Evolutionary conservation across 2,797 vertebrate species (phyloP), one percentile per base, ranked within the genome.

Genomic region (Xenopus petersii): DNA sequence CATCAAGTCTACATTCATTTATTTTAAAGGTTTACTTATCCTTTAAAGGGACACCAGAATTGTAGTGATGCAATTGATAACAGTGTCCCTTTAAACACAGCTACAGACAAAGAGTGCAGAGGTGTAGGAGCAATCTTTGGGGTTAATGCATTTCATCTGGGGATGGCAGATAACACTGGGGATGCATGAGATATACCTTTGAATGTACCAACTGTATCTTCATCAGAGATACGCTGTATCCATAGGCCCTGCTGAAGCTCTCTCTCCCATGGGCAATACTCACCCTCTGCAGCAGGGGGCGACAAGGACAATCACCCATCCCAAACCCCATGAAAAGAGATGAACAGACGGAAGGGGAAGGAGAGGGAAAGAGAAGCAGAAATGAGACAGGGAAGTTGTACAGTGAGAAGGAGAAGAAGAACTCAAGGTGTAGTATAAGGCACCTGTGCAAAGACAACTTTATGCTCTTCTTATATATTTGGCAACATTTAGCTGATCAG

Each of bases 211-310:
- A 87, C 86, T 89, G 95, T 94, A 87, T 96, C 94, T 94, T 97
- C 94, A 58, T 94, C 85, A 88, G 90, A 89, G 56, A 97, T 89
- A 86, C 79, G 93, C 81, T 94, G 93, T 83, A 95, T 92, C 95
- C 94, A 95, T 74, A 93, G 91, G 86, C 94, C 93, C 86, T 94
- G 94, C 88, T 93, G 94, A 82, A 95, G 92, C 86, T 98, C 96
- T 87, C 80, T 94, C 81, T 95, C 92, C 96, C 93, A 94, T 80
- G 98, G 95, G 87, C 90, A 94, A 92, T 98, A 97, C 91, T 95
- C 94, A 67, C 96, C 95, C 93, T 96, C 95, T 98, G 93, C 87
- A 92, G 93, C 87, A 93, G 93, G 89, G 92, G 93, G 92, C 92
- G 88, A 87, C 89, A 5, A 0, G 92, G 69, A 89, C 80, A 87